Conservation (phyloP, 2,797 vertebrate genomes). For the Xyrichtys novacula region DNA sequence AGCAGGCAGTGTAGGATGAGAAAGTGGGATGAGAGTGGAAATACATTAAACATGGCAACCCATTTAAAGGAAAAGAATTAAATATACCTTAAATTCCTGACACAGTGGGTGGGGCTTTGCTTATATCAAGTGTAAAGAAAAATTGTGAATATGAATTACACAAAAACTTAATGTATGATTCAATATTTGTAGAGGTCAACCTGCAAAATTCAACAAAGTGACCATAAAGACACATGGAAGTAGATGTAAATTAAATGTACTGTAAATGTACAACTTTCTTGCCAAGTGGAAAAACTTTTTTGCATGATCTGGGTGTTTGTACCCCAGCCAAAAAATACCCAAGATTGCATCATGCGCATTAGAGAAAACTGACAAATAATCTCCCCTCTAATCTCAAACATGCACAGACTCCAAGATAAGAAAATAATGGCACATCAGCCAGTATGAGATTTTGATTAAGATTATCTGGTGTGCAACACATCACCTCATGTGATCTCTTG, state of each 20-base stretch:
- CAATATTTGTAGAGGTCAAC: neutral
- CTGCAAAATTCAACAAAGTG: neutral
- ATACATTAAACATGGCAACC: too few species aligned
- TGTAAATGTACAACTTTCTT: neutral
- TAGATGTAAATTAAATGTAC: neutral
- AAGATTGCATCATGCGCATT: neutral
- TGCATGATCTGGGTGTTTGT: neutral
- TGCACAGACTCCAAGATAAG: neutral
- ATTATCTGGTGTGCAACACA: slow-evolving; percentile 1
- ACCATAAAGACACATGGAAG: neutral
- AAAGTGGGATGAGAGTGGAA: too few species aligned
- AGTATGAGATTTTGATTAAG: neutral
- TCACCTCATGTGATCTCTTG: neutral
- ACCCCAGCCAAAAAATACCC: neutral
- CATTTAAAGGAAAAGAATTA: too few species aligned
- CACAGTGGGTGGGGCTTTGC: too few species aligned
- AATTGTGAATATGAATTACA: too few species aligned
- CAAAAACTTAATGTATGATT: too few species aligned
- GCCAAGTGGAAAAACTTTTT: neutral
- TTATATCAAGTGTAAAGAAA: too few species aligned
- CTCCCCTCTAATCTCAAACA: neutral
- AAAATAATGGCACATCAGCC: neutral
- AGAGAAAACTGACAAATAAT: neutral
- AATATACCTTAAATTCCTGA: too few species aligned
- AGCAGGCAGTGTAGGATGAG: too few species aligned